Conservation (phyloP, 2,797 vertebrate species). For the Sebastes baramenuke region DNA sequence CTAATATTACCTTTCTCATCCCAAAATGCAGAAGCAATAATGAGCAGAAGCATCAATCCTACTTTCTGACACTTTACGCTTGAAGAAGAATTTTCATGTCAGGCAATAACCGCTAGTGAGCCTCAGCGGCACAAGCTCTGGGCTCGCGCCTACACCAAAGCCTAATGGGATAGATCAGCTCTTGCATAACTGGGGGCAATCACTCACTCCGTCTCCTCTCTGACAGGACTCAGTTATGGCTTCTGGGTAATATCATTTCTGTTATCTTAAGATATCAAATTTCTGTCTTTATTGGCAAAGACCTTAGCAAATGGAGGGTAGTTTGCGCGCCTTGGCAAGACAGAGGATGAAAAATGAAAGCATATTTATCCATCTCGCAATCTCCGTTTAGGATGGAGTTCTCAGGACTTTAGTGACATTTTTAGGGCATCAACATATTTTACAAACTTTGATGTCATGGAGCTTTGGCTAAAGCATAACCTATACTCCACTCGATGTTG, state of each 20-base stretch:
- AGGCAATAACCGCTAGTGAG: slow-evolving; percentile 78
- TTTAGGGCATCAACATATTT: slow-evolving; percentile 34
- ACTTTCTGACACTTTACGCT: slow-evolving; percentile 82
- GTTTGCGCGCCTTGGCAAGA: slow-evolving; percentile 56
- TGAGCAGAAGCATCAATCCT: slow-evolving; percentile 81
- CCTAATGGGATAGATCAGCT: slow-evolving; percentile 84
- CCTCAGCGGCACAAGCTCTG: slow-evolving; percentile 64
- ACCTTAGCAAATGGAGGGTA: slow-evolving; percentile 67
- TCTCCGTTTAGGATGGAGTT: slow-evolving; percentile 34
- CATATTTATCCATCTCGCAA: slow-evolving; percentile 61
- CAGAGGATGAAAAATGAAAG: slow-evolving; percentile 70
- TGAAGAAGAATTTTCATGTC: slow-evolving; percentile 79
- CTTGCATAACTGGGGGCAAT: slow-evolving; percentile 83
- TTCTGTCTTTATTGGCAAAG: slow-evolving; percentile 84
- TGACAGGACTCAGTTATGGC: slow-evolving; percentile 86
- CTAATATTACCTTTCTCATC: slow-evolving; percentile 76
- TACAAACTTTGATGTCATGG: slow-evolving; percentile 9
- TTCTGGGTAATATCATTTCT: slow-evolving; percentile 84
- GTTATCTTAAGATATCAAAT: slow-evolving; percentile 87
- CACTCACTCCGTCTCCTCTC: slow-evolving; percentile 82
- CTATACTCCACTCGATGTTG: not conserved
- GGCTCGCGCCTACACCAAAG: slow-evolving; percentile 75
- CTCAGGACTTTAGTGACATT: slow-evolving; percentile 45
- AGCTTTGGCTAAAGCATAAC: slow-evolving; percentile 17
- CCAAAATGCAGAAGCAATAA: slow-evolving; percentile 82